Evolutionary conservation across 2,113 vertebrate species (phyloP).

Genomic region (Cebidichthys violaceus): DNA sequence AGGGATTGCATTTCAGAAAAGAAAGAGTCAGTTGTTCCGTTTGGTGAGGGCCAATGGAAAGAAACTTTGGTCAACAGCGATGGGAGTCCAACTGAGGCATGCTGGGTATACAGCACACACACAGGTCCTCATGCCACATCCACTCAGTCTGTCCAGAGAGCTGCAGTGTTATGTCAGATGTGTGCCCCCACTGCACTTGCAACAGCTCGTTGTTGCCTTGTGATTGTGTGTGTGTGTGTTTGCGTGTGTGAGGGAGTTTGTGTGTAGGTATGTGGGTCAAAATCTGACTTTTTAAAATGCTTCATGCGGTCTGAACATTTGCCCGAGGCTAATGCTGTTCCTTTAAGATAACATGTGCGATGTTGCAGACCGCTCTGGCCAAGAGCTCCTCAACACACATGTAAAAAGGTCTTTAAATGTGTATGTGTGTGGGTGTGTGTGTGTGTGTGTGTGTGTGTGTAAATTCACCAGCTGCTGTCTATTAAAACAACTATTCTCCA

Average conservation of each 20-base stretch:
- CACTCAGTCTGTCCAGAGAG: conserved; percentile 27
- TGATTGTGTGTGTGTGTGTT: neutral
- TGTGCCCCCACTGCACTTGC: conserved; percentile 33
- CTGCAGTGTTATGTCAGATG: conserved; percentile 47
- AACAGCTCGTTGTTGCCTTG: conserved; percentile 38
- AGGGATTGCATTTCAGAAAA: conserved; percentile 61
- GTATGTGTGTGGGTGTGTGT: neutral
- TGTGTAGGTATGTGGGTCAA: neutral
- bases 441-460: conserved; percentile 3
- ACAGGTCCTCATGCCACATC: conserved; percentile 48
- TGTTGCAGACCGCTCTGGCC: conserved; percentile 5
- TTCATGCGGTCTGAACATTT: conserved; percentile 19
- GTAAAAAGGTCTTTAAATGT: conserved; percentile 13
- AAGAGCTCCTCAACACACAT: conserved; percentile 14
- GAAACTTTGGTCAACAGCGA: conserved; percentile 70
- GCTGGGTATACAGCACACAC: conserved; percentile 54
- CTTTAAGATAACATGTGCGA: conserved; percentile 24
- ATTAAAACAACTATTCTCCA: conserved; percentile 38
- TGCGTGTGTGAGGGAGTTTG: conserved; percentile 5
- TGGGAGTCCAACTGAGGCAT: conserved; percentile 70
- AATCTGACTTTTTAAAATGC: neutral
- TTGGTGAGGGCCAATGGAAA: conserved; percentile 76
- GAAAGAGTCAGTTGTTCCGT: conserved; percentile 80
- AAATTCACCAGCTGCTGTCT: conserved; percentile 58
- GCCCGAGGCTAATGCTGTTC: neutral